Base-by-base conservation (phyloP, 2,113 vertebrate species). In the Catagonus wagneri region DNA sequence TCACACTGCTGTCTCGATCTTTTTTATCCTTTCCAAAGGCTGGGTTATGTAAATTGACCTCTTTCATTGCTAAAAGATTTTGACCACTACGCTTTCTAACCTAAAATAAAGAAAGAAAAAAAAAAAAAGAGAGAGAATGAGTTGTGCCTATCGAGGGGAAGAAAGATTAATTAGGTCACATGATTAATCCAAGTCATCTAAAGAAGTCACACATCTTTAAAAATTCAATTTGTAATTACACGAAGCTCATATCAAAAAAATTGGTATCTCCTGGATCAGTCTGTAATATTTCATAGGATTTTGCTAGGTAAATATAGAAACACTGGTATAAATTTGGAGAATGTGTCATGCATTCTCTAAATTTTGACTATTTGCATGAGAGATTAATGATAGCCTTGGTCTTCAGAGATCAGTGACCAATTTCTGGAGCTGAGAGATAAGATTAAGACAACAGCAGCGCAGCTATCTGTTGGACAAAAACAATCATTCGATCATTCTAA, bases 1-100 rank as follows among this genome's bases (percentile, higher is more conserved):
- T 99, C n/a, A 99, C 98, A 11, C 98, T 99, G 83, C 98, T 99
- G 93, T 99, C 99, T 97, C 99, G 98, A 72, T 99, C 99, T 93
- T 98, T 99, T 98, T 99, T 99, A 98, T 99, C 99, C 96, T 99
- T 99, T 74, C 99, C 99, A 96, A 99, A 99, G 1, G 97, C 99
- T 13, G 98, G 99, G 97, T 99, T 99, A 97, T 99, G 99, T 81
- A 99, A 99, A 98, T 99, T 99, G 61, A 99, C 99, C 95, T 99
- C 99, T 97, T 99, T 99, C 98, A 99, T 98, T 72, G 99, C 99
- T 56, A 99, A 97, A 66, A 99, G 98, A 97, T 99, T 99, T 98
- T 99, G 99, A 22, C 98, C 98, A 8, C 98, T 99, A 86, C 98
- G 98, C 93, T 99, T 99, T 95, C 98, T 98, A 94, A 99, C 99